Evolutionary conservation across 1,140 invertebrate species (phyloP), one percentile per base, ranked within the genome.

Genomic region (Holcopasites calliopsidis): DNA sequence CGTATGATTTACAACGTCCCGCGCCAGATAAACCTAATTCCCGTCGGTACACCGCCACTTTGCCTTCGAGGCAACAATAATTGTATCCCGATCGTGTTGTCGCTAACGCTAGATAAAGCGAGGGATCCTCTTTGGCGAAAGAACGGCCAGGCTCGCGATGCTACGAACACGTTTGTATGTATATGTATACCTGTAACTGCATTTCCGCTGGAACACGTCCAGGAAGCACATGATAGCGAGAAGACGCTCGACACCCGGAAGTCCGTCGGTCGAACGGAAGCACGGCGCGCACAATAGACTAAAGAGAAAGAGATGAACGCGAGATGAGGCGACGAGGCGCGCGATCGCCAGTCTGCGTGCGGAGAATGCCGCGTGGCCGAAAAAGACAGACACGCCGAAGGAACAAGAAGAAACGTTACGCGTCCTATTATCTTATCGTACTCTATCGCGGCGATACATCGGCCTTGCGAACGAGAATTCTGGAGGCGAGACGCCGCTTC

Each of bases 391-490:
- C 31, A 49, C n/a, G 3, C 8, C 21, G 21, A 18, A 28, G 13
- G 13, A 18, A 42, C 31, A 60, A 21, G 23, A 61, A 38, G 21
- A 60, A 47, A 44, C 33, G 69, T 11, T n/a, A n/a, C 33, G 18
- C 44, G 65, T 2, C n/a, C 0, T 38, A 8, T 47, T 74, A 74
- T 74, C 71, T 74, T 74, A 74, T 74, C 71, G 55, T 16, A 47
- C 1, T 26, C 49, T 47, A 47, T 66, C 71, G 55, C 26, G 3
- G 10, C 21, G 49, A 73, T 66, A 55, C 13, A 47, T 57, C 33
- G 60, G 52, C 28, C 49, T 55, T 60, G 58, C 26, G n/a, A 10
- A 2, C 11, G 0, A 38, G 2, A 35, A 5, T 28, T 55, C 21
- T 1, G 31, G 10, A 38, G 23, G n/a, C 18, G 7, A n/a, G 38